phyloP scores from a whole-genome alignment of 1,140 invertebrate genomes.

The Solen grandis region DNA sequence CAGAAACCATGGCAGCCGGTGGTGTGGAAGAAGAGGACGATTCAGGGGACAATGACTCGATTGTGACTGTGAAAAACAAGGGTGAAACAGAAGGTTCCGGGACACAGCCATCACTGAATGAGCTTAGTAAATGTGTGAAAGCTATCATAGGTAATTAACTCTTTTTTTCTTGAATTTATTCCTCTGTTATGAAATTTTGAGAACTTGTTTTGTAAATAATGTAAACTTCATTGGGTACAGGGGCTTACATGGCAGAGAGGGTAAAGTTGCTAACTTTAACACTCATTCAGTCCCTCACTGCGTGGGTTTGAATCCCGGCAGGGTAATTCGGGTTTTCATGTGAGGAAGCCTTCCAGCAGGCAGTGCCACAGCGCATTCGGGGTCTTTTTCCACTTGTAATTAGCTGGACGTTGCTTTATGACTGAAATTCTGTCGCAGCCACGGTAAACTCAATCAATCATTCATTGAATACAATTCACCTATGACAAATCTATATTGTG shows the following conservation, averaged over 20 bases:
- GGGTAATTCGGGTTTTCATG: background rate
- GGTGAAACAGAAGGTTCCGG: constrained; percentile 43
- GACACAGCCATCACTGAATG: constrained; percentile 63
- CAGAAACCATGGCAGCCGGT: background rate
- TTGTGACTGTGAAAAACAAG: constrained; percentile 65
- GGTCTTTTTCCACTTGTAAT: no score
- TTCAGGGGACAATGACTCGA: constrained; percentile 66
- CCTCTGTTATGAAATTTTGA: no score
- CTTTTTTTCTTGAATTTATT: no score
- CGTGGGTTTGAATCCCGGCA: background rate
- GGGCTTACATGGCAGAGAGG: background rate
- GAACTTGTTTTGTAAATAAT: no score
- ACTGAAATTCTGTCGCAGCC: no score
- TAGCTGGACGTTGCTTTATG: no score
- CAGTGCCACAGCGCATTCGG: no score
- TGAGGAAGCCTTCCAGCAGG: background rate
- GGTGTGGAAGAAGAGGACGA: constrained; percentile 41
- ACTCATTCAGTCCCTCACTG: background rate
- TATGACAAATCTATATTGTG: no score
- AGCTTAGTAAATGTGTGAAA: constrained; percentile 72
- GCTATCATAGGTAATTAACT: constrained; percentile 74
- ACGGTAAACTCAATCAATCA: no score
- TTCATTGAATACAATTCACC: no score
- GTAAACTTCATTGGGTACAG: background rate
- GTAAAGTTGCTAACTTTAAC: background rate